Base-by-base conservation (phyloP, 2,797 vertebrate genomes). In the Siniperca obscura region DNA sequence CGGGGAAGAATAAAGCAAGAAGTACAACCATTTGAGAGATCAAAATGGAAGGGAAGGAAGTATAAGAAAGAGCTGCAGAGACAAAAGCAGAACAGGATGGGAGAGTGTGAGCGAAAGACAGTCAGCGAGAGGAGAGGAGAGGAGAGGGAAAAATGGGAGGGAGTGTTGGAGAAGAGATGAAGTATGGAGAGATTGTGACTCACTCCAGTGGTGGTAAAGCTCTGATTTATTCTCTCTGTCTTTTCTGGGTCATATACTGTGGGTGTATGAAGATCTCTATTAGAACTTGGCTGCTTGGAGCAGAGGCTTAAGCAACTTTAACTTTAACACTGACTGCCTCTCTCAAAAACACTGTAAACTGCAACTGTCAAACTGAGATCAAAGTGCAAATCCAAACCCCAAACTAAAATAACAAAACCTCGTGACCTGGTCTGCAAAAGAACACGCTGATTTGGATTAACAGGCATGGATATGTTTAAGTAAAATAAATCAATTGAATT, bases 201-300 rank as follows among this genome's bases (percentile, higher is more conserved):
- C 95, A 94, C 83, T 92, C 87, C 87, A 93, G 85, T 87, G 89
- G 88, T 92, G 93, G 91, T 91, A 93, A 91, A 93, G 90, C 93
- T 90, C 83, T 94, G 93, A 93, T 94, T 93, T 94, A 94, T 95
- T 94, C 90, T 92, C 90, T 91, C 69, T 95, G 93, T 95, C 92
- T 95, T 95, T 95, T 96, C 94, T 95, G 92, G 95, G 95, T 95
- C 95, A 95, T 87, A 91, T 88, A 91, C 72, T 92, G 92, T 94
- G 91, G 91, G 92, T 88, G 93, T 92, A 83, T 76, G 83, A 91
- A 91, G 90, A 92, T 93, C 88, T 93, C 86, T 87, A 82, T 92
- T 91, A 91, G 87, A 77, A 91, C 86, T 89, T 73, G 83, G 75
- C 83, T 74, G 62, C 85, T 80, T 70, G 65, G 85, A 92, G 89